A percentile compares a stretch with the other conserved stretches of the same genome.
phyloP scores from a whole-genome alignment of 2,797 vertebrate species.

The Staurois parvus region DNA sequence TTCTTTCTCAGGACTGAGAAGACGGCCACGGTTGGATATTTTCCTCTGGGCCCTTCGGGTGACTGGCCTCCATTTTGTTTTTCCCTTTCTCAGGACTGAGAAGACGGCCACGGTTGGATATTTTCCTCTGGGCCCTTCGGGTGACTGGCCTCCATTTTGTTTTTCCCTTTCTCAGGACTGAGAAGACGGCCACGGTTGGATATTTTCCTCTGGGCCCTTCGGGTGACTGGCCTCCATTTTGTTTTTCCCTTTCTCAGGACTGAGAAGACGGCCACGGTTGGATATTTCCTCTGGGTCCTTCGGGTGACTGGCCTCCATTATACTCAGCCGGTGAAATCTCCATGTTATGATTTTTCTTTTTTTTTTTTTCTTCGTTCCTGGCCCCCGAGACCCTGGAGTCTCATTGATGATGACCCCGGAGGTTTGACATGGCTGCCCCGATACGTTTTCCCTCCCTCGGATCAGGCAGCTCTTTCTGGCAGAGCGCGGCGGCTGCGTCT shows the following conservation, averaged over 20 bases:
- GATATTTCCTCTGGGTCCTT: neutral
- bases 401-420: slow-evolving; percentile 2
- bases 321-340: neutral
- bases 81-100: too few species aligned
- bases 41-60: neutral
- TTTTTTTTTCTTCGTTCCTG: neutral
- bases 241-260: neutral
- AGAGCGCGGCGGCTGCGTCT: slow-evolving; percentile 62
- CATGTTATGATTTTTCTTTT: neutral
- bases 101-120: neutral
- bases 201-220: neutral
- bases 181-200: neutral
- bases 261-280: neutral
- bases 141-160: too few species aligned
- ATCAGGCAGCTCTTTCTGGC: slow-evolving; percentile 11
- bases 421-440: slow-evolving; percentile 1
- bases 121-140: too few species aligned
- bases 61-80: neutral
- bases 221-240: too few species aligned
- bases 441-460: slow-evolving; percentile 13
- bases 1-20: too few species aligned
- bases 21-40: neutral
- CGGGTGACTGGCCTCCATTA: too few species aligned
- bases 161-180: neutral
- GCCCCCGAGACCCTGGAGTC: neutral